Evolutionary conservation across 2,797 vertebrate species (phyloP).

Genomic region (Apodemus agrarius): DNA sequence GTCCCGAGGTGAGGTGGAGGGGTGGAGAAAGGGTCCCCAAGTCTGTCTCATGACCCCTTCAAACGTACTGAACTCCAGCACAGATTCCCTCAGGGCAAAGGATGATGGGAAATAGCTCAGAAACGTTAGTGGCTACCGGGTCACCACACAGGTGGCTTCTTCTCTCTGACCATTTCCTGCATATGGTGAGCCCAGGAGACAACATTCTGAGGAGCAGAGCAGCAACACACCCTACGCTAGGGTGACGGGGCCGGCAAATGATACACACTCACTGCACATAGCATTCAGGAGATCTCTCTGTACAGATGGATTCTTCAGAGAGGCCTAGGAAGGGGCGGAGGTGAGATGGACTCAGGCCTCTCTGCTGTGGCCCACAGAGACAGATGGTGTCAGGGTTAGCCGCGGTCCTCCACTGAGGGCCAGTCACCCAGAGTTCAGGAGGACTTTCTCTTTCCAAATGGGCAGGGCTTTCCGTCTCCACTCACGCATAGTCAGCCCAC

Average conservation of each 20-base stretch:
- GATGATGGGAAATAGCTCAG: not conserved
- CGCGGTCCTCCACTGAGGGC: accelerated
- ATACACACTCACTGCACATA: too few relatives aligned
- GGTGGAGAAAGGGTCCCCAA: not conserved
- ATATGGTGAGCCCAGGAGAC: not conserved
- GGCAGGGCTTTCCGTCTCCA: not conserved
- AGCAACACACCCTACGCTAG: not conserved
- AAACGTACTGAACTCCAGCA: not conserved
- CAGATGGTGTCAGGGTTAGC: not conserved
- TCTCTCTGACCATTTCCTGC: not conserved
- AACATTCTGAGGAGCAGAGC: not conserved
- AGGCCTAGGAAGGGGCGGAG: not conserved
- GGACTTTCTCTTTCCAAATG: not conserved
- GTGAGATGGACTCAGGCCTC: not conserved
- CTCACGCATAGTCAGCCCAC: not conserved
- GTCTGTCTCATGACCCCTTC: not conserved
- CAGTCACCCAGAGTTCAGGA: not conserved
- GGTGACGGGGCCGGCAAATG: not conserved
- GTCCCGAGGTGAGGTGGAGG: not conserved
- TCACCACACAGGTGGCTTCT: not conserved
- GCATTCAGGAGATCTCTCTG: not conserved
- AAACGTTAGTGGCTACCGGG: not conserved
- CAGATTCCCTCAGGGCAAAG: not conserved
- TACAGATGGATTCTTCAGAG: not conserved
- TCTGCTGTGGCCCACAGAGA: not conserved